phyloP scores from a whole-genome alignment of 2,797 vertebrate genomes.

The Urosaurus nigricauda region DNA sequence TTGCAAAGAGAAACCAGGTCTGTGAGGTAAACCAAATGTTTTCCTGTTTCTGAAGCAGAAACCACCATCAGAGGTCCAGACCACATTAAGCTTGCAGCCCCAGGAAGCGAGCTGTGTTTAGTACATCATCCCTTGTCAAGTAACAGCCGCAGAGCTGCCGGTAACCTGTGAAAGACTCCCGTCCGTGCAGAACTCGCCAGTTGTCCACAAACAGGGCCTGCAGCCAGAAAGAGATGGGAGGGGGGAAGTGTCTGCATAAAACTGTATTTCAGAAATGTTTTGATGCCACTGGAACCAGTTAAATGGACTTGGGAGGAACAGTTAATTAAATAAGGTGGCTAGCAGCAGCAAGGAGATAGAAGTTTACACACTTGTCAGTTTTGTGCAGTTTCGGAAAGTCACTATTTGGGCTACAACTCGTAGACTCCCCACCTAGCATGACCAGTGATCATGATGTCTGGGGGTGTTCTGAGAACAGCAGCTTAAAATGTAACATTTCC shows the following conservation, averaged over 20 bases:
- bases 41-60: neutral
- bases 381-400: too few relatives aligned
- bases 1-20: neutral
- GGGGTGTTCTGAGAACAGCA: too few relatives aligned
- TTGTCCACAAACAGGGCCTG: slow-evolving; percentile 94
- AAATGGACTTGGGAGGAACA: neutral
- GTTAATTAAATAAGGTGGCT: neutral
- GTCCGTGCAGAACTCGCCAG: slow-evolving; percentile 92
- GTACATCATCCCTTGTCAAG: slow-evolving; percentile 90
- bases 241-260: neutral
- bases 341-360: too few relatives aligned
- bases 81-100: slow-evolving; percentile 84
- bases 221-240: neutral
- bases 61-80: neutral
- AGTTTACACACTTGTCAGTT: too few relatives aligned
- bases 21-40: slow-evolving; percentile 49
- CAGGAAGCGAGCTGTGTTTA: slow-evolving; percentile 87
- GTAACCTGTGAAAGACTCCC: slow-evolving; percentile 91
- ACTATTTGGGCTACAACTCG: too few relatives aligned
- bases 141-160: slow-evolving; percentile 95
- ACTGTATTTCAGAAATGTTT: too few relatives aligned
- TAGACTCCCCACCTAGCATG: too few relatives aligned
- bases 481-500: too few relatives aligned
- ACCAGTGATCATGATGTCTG: too few relatives aligned
- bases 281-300: neutral